phyloP scores from a whole-genome alignment of 2,888 invertebrate genomes.

The Stramonita haemastoma region DNA sequence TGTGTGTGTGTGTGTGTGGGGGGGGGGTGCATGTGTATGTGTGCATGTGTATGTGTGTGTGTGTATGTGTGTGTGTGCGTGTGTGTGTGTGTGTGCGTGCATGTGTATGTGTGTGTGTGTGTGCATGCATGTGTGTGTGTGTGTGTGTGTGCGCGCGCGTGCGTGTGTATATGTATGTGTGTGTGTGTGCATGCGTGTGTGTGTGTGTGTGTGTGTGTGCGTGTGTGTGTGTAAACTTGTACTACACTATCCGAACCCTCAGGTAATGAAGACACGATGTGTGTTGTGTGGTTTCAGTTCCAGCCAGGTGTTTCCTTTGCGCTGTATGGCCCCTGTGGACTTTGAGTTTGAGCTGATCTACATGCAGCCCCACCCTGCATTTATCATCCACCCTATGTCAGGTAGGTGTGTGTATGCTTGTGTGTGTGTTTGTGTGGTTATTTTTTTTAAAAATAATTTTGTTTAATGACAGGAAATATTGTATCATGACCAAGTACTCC shows the following conservation, averaged over 20 bases:
- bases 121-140: no score
- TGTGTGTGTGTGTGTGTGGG: no score
- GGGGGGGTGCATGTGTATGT: no score
- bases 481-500: no score
- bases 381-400: slow-evolving; percentile 73
- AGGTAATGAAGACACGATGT: slow-evolving; percentile 32
- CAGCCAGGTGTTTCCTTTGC: slow-evolving; percentile 64
- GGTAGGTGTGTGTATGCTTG: slow-evolving; percentile 57
- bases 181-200: background rate
- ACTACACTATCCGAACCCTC: no score
- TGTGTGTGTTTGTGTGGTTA: slow-evolving; percentile 7
- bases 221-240: no score
- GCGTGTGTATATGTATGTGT: background rate
- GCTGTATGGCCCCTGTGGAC: slow-evolving; percentile 75
- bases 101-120: background rate
- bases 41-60: no score
- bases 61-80: no score
- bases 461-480: no score
- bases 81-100: background rate
- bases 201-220: background rate
- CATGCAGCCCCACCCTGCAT: slow-evolving; percentile 73
- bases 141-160: no score
- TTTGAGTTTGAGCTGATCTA: slow-evolving; percentile 75
- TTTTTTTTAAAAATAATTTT: no score
- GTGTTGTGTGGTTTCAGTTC: slow-evolving; percentile 55